These are phyloP conservation scores for Falco cherrug DNA, from an alignment of 2,797 vertebrate species.

Conservation along the genomic window DNA sequence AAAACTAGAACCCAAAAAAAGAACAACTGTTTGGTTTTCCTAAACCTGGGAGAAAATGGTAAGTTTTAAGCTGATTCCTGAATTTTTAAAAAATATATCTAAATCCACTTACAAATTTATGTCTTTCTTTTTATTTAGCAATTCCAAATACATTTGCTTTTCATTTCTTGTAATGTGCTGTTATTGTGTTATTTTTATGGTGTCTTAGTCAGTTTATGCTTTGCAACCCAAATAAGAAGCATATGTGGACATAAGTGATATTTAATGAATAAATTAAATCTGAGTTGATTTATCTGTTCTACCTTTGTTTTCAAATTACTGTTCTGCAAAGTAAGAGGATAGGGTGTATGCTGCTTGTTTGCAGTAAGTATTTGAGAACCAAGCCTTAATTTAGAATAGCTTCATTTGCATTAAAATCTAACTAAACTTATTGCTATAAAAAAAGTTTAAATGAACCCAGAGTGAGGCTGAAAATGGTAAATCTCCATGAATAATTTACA, in stretches of 20 bases:
- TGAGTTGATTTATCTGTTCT: conserved; percentile 48
- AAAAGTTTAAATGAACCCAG: conserved; percentile 45
- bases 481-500: conserved; percentile 45
- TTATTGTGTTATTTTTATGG: neutral
- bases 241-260: conserved; percentile 10
- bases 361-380: conserved; percentile 27
- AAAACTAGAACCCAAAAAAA: neutral
- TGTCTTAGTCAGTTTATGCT: neutral
- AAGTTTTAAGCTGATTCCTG: neutral
- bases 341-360: conserved; percentile 23
- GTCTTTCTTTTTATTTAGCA: neutral
- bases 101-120: neutral
- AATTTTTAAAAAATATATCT: neutral
- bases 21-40: neutral
- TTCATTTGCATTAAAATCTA: conserved; percentile 46
- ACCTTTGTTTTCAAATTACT: conserved; percentile 48
- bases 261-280: conserved; percentile 59
- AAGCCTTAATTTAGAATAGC: neutral
- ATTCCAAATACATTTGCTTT: neutral
- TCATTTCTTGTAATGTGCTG: neutral
- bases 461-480: conserved; percentile 2
- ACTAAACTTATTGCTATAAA: conserved; percentile 34
- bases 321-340: conserved; percentile 10
- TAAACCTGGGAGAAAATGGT: neutral
- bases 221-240: neutral